These are phyloP conservation scores for Rhingia campestris DNA, from an alignment of 2,888 invertebrate species.

Conservation along the genomic window DNA sequence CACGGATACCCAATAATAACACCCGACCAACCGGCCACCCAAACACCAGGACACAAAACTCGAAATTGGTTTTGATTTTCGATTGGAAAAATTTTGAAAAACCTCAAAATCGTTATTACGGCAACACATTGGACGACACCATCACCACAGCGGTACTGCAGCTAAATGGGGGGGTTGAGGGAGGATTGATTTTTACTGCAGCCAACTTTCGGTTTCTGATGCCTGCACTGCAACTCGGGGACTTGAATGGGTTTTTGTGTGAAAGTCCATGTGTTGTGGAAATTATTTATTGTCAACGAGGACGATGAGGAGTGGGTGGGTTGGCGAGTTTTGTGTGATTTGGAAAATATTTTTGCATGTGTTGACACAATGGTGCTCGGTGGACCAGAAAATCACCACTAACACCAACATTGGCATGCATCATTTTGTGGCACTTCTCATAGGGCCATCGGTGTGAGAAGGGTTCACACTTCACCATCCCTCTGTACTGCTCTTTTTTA, in stretches of 20 bases:
- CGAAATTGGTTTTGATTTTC: slow-evolving; percentile 45
- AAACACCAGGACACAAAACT: background rate
- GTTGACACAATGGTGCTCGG: slow-evolving; percentile 34
- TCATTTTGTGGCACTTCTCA: slow-evolving; percentile 1
- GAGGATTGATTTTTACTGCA: slow-evolving; percentile 50
- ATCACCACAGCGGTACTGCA: slow-evolving; percentile 13
- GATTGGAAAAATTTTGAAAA: slow-evolving; percentile 48
- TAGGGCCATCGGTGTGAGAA: background rate
- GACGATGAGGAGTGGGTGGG: background rate
- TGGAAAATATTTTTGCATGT: slow-evolving; percentile 46
- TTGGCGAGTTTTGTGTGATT: slow-evolving; percentile 29
- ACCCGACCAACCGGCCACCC: background rate
- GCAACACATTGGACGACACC: background rate
- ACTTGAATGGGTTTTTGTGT: background rate
- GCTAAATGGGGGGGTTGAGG: no score
- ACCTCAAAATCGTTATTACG: slow-evolving; percentile 62
- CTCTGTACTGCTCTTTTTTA: slow-evolving; percentile 22
- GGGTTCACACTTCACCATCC: background rate
- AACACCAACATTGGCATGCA: slow-evolving; percentile 41
- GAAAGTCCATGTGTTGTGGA: background rate
- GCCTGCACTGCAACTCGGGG: background rate
- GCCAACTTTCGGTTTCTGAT: slow-evolving; percentile 43
- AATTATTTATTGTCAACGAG: slow-evolving; percentile 56
- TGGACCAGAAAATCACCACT: slow-evolving; percentile 33
- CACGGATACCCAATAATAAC: background rate